Evolutionary conservation across 92 coral and sea anemone species (phyloP), one percentile per base, ranked within the genome.

Genomic region (Parazoanthus darwini): DNA sequence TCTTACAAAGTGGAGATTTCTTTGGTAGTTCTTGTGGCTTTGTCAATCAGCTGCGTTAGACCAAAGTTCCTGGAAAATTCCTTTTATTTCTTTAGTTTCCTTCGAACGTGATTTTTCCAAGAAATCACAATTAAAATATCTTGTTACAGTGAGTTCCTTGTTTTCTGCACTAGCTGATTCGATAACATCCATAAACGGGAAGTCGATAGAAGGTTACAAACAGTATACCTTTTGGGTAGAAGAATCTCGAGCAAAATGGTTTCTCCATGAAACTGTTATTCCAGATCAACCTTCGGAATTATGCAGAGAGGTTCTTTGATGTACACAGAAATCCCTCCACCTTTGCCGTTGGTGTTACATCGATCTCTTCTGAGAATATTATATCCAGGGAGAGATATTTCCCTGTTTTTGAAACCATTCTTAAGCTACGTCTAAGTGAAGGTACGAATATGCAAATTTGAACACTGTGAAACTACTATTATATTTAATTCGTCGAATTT

Each of bases 121-220:
- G 58, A 89, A 89, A 80, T 92, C 86, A 51, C 77, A 91, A 68
- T 91, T 91, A 79, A 91, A 85, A 74, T 91, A 91, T 20, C 93
- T 92, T 54, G 86, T 91, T 8, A 89, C 43, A 9, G 89, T 48
- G 5, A 89, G 16, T 78, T 92, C 92, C 88, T 90, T 92, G 66
- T n/a, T n/a, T 90, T 92, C 89, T 8, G 77, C 88, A 70, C 80
- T 63, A 48, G 88, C 78, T 48, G 26, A 39, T 81, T 92, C 66
- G 29, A 83, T 54, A 59, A 46, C 74, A 23, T 79, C 85, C 77
- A 67, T 72, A 51, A 91, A 91, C 6, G 74, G 91, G 94, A 26
- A 90, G 90, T 10, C 91, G 91, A 85, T 88, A 92, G 36, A 90
- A 67, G 58, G 91, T 92, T 48, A 91, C 90, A 77, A 90, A 72